Percentiles rank a stretch among this genome's conserved stretches.
These are phyloP conservation scores for Lochmaea capreae DNA, from an alignment of 2,888 invertebrate species.

Conservation along the genomic window DNA sequence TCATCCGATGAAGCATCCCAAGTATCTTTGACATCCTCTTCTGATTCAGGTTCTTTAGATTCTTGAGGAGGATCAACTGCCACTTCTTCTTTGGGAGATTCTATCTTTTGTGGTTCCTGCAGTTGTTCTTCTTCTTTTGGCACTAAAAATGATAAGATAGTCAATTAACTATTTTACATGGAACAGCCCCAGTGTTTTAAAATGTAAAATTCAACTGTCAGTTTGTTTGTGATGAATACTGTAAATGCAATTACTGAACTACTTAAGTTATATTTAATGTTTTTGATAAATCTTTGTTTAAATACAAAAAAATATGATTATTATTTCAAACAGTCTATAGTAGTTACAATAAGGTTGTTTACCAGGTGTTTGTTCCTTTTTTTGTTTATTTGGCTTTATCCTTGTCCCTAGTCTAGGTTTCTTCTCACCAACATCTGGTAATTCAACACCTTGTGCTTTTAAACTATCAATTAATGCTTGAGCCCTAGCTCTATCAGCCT, in stretches of 20 bases:
- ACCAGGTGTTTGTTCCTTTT: conserved; percentile 68
- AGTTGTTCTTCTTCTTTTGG: conserved; percentile 42
- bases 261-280: too few species aligned
- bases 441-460: conserved; percentile 87
- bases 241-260: too few species aligned
- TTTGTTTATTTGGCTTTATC: conserved; percentile 76
- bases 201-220: too few species aligned
- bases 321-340: too few species aligned
- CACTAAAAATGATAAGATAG: conserved; percentile 1
- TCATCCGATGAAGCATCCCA: conserved; percentile 82
- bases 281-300: too few species aligned
- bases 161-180: neutral
- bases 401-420: conserved; percentile 78
- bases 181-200: too few species aligned
- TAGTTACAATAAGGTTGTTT: conserved; percentile 13
- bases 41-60: conserved; percentile 59
- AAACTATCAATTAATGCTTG: conserved; percentile 89
- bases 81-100: conserved; percentile 18
- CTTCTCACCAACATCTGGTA: conserved; percentile 78
- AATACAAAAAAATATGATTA: neutral
- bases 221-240: too few species aligned
- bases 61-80: conserved; percentile 43
- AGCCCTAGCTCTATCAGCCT: conserved; percentile 78
- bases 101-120: conserved; percentile 42
- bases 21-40: conserved; percentile 80